Conservation (phyloP, 2,113 vertebrate species). For the Strix aluco region DNA sequence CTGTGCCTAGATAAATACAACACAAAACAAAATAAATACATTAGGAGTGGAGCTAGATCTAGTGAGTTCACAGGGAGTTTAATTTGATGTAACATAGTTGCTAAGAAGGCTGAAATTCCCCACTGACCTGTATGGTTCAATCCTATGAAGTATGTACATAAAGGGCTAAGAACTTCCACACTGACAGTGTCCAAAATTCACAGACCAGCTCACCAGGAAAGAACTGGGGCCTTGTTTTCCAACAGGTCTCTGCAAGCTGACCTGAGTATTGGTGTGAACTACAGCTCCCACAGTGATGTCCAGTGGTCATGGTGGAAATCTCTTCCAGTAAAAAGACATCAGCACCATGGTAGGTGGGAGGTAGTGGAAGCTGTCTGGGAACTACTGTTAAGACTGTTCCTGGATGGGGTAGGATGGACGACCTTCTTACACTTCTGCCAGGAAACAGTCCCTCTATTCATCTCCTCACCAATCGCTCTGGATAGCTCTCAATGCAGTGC, state of each 20-base stretch:
- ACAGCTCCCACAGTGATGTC: neutral
- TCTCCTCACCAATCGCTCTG: neutral
- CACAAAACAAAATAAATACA: neutral
- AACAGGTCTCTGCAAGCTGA: neutral
- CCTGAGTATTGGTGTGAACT: neutral
- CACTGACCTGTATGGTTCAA: neutral
- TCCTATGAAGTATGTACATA: neutral
- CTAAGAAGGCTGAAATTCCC: neutral
- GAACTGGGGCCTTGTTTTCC: neutral
- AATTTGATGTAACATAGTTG: neutral
- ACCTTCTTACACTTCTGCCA: neutral
- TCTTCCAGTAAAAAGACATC: neutral
- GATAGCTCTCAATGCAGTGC: neutral
- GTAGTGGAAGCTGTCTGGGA: neutral
- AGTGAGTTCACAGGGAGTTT: neutral
- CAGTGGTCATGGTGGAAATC: neutral
- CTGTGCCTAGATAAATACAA: neutral
- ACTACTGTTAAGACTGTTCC: neutral
- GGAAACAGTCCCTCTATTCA: neutral
- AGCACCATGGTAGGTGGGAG: neutral
- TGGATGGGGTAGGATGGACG: too few relatives aligned
- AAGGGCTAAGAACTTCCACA: neutral
- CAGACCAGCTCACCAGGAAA: neutral
- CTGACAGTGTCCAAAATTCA: neutral
- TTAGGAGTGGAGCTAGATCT: neutral